Evolutionary conservation across 2,888 invertebrate genomes (phyloP), one percentile per base, ranked within the genome.

Genomic region (Ypsolopha sequella): DNA sequence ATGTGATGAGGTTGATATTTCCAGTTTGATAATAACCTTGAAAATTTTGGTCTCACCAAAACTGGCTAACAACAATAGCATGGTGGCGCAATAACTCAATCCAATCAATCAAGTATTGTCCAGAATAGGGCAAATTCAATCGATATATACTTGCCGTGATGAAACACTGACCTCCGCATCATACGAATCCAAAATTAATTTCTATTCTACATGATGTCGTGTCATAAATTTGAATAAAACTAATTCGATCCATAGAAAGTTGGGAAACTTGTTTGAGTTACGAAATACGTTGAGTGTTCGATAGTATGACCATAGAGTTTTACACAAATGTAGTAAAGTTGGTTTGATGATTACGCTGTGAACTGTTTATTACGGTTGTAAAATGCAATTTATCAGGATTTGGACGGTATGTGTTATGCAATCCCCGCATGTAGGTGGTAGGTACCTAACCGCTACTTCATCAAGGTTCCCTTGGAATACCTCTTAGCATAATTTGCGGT

Each of bases 41-140:
- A 24, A 24, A 24, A 3, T 24, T 24, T 24, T 24, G 24, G 35
- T 45, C 45, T 36, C 24, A 33, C 14, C 36, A 36, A 45, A 39
- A 45, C 44, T 24, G 2, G n/a, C 33, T 13, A 10, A 51, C 45
- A 10, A 51, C 45, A 51, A 51, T 43, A 38, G 36, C 45, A n/a
- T 11, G 41, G 34, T 49, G 8, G 44, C 39, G 51, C 14, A 51
- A 51, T 10, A 8, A 13, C 13, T 1, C 9, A 10, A 14, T 9
- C 24, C 38, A 50, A 50, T 41, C 53, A 50, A 35, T 50, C 36
- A 36, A 41, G 41, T 36, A 52, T 48, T 52, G 51, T 51, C 44
- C 51, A 33, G 41, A 50, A 14, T n/a, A 38, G 48, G 39, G n/a
- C 39, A 38, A 43, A 36, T 43, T 43, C 50, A 36, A 24, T 41